Evolutionary conservation across 1,140 invertebrate genomes (phyloP).

Genomic region (Cherax quadricarinatus): DNA sequence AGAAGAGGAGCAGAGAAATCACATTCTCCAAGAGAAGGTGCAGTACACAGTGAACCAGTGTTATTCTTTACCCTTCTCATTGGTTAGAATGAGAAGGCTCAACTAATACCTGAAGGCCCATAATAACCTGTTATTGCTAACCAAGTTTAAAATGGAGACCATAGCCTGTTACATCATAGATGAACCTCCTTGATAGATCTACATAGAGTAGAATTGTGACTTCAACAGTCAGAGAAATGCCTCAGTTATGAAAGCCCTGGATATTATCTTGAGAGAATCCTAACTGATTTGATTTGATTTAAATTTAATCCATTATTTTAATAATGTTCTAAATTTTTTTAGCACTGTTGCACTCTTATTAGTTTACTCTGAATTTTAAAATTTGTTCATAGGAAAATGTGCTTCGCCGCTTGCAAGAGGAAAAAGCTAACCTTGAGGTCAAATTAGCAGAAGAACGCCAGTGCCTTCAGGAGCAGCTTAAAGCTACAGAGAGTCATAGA

Average conservation of each 20-base stretch:
- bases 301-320: too few species aligned
- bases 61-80: neutral
- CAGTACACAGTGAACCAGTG: neutral
- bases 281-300: too few species aligned
- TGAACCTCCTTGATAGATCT: neutral
- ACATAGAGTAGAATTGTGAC: too few species aligned
- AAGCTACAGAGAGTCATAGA: neutral
- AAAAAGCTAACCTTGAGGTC: constrained; percentile 34
- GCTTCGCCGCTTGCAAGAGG: constrained; percentile 7
- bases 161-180: neutral
- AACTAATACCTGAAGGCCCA: neutral
- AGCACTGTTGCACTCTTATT: too few species aligned
- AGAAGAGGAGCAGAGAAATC: constrained; percentile 23
- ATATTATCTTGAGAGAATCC: too few species aligned
- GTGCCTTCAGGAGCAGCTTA: constrained; percentile 2
- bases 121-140: neutral
- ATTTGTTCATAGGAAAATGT: constrained; percentile 20
- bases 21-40: constrained; percentile 29
- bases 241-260: too few species aligned
- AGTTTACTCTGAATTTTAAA: neutral
- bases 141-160: neutral
- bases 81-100: neutral
- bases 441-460: constrained; percentile 11
- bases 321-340: too few species aligned
- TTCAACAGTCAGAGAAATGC: too few species aligned